phyloP scores from a whole-genome alignment of 2,888 invertebrate genomes.

The Thecocarcelia acutangulata region DNA sequence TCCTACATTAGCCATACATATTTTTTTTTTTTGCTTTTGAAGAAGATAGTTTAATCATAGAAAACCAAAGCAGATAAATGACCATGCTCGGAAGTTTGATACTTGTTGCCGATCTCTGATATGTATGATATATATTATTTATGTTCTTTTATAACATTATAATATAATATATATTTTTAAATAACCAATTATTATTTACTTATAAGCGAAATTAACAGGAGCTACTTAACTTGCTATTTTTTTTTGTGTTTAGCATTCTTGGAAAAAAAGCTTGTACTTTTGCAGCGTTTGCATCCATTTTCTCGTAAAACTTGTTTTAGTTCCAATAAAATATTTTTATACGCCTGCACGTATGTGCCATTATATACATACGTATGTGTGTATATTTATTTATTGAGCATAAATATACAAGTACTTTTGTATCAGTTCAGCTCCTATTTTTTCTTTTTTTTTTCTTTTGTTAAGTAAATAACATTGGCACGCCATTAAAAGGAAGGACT shows the following conservation, averaged over 20 bases:
- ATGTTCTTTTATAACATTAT: too few species aligned
- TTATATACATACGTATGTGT: neutral
- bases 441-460: neutral
- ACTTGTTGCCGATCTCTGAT: too few species aligned
- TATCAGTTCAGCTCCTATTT: constrained; percentile 37
- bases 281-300: constrained; percentile 46
- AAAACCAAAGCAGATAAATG: too few species aligned
- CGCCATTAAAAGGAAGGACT: constrained; percentile 62
- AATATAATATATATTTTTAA: too few species aligned
- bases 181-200: too few species aligned
- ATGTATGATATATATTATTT: too few species aligned
- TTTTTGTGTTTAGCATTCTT: neutral
- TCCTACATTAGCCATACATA: too few species aligned
- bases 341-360: neutral
- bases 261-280: neutral
- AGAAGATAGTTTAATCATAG: too few species aligned
- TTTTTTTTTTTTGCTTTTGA: too few species aligned
- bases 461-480: constrained; percentile 53
- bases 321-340: neutral
- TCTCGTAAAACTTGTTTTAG: constrained; percentile 9
- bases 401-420: constrained; percentile 42
- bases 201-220: too few species aligned
- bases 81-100: too few species aligned
- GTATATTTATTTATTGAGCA: constrained; percentile 24
- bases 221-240: neutral